These are phyloP conservation scores for Diachrysia chrysitis DNA, from an alignment of 2,888 invertebrate genomes.

Conservation along the genomic window DNA sequence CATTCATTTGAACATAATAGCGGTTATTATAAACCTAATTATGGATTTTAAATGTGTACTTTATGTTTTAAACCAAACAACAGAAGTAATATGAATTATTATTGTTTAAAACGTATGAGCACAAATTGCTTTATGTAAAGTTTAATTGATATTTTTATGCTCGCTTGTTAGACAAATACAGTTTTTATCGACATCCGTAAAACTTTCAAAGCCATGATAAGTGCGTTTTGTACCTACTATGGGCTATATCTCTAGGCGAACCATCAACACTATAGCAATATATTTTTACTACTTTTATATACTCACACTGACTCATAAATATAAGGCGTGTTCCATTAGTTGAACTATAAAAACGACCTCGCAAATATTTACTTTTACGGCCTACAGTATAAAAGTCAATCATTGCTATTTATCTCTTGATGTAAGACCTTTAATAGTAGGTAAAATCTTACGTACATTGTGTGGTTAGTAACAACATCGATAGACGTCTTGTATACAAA, in stretches of 20 bases:
- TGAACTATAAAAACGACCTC: conserved; percentile 22
- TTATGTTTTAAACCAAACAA: no score
- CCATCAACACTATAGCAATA: conserved; percentile 9
- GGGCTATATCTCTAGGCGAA: conserved; percentile 1
- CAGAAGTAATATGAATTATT: no score
- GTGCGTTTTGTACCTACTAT: no score
- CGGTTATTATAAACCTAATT: no score
- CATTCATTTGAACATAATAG: no score
- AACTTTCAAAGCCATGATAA: conserved; percentile 3
- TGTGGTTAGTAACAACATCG: conserved; percentile 7
- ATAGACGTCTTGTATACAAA: conserved; percentile 27
- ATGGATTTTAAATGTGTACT: no score
- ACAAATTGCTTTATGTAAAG: no score
- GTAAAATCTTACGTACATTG: conserved; percentile 12
- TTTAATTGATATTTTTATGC: background rate
- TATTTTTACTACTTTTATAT: conserved; percentile 19
- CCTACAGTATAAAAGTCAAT: conserved; percentile 11
- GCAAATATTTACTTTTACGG: conserved; percentile 22
- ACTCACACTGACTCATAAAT: conserved; percentile 26
- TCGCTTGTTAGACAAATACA: background rate
- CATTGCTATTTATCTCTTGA: conserved; percentile 12
- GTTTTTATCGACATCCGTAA: background rate
- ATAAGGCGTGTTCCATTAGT: conserved; percentile 21
- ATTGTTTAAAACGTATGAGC: no score
- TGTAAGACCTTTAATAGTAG: background rate